A percentile compares a stretch with the other conserved stretches of the same genome.
phyloP scores from a whole-genome alignment of 2,888 invertebrate genomes.

The Augochlorella aurata region DNA sequence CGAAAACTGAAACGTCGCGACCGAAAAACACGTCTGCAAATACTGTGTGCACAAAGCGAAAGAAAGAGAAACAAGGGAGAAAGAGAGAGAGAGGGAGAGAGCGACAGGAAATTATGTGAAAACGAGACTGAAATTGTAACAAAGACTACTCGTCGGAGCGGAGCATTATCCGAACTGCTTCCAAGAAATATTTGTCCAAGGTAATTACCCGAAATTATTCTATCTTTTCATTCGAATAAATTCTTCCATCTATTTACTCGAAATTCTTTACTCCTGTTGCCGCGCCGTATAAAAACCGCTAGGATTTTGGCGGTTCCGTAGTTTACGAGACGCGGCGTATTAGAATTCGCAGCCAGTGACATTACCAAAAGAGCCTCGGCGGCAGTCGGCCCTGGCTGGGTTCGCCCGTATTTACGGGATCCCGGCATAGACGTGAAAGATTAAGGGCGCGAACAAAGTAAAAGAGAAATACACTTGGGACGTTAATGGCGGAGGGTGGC shows the following conservation, averaged over 20 bases:
- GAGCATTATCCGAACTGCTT: too few species aligned
- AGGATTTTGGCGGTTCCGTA: too few species aligned
- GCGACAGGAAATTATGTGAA: constrained; percentile 1
- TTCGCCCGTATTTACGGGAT: constrained; percentile 49
- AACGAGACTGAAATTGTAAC: background rate
- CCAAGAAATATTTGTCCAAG: too few species aligned
- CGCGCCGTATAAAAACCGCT: too few species aligned
- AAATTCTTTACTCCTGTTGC: too few species aligned
- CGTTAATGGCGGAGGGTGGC: constrained; percentile 22
- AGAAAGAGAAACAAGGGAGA: background rate
- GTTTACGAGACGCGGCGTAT: background rate
- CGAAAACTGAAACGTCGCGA: constrained; percentile 1
- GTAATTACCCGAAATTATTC: too few species aligned
- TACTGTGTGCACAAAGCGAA: background rate
- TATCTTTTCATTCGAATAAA: too few species aligned
- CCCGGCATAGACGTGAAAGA: constrained; percentile 53
- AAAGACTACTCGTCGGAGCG: background rate
- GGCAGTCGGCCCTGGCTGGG: background rate
- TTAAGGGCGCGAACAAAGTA: constrained; percentile 54
- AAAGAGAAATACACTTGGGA: constrained; percentile 34
- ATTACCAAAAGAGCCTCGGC: background rate
- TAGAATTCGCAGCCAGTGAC: constrained; percentile 2
- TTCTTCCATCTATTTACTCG: too few species aligned
- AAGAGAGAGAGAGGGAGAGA: background rate
- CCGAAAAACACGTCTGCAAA: background rate